Evolutionary conservation across 2,797 vertebrate species (phyloP), one percentile per base, ranked within the genome.

Genomic region (Poeciliopsis infans): DNA sequence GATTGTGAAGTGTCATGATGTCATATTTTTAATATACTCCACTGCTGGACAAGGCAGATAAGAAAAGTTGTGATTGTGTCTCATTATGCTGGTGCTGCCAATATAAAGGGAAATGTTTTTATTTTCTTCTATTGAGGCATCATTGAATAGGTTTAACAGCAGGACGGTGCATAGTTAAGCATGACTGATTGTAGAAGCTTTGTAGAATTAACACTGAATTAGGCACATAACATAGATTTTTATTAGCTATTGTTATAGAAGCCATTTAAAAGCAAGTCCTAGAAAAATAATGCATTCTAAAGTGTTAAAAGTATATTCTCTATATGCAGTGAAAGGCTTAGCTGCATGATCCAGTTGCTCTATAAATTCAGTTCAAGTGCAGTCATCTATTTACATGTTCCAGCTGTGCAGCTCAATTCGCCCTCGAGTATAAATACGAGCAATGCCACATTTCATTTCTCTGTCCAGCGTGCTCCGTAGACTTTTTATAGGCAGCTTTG

Each of bases 381-480:
- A 83, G 92, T 85, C 80, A 72, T 80, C 89, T 93, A 86, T 95
- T 94, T 91, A 90, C 89, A 92, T 92, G 91, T 93, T 93, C 90
- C 91, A 91, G 81, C 79, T 79, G 70, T 93, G 74, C 43, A 69
- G 82, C 28, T 88, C 86, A 92, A 90, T 84, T 90, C 89, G 88
- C 88, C 88, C 87, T 92, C 82, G 71, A 73, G 86, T 86, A 74
- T 81, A 82, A 83, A 85, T 76, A 64, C 85, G 79, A 85, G 76
- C 84, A 83, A 90, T 82, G 79, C 77, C 75, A 86, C 83, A 85
- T 87, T 81, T 72, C 92, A 81, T 82, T 88, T 80, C 83, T 89
- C 85, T 85, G 87, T 93, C 83, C 89, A 84, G 85, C 83, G 88
- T 92, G 90, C 87, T 92, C 83, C 75, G 64, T 89, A 91, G 87